A percentile compares a stretch with the other conserved stretches of the same genome.
Conservation (phyloP, 2,113 vertebrate species). For the Bambusicola thoracicus region DNA sequence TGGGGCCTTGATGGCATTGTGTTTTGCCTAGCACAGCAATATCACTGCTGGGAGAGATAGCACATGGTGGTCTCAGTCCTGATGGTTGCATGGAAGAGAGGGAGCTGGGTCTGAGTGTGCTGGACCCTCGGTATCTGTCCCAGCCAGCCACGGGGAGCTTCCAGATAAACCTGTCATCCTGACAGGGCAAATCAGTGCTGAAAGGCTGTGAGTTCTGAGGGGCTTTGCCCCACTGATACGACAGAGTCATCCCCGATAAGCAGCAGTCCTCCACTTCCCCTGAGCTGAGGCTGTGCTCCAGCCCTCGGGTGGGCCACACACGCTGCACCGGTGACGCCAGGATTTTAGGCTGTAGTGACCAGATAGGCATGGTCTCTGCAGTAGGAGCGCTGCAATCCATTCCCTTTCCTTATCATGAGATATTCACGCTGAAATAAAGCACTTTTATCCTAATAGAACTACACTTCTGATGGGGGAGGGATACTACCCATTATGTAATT, state of each 20-base stretch:
- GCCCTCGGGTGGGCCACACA: fast-evolving
- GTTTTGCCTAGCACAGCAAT: not conserved
- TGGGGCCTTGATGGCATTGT: fast-evolving
- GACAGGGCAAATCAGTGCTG: conserved; percentile 55
- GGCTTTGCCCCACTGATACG: conserved; percentile 11
- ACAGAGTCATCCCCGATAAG: conserved; percentile 51
- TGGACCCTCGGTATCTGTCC: conserved; percentile 31
- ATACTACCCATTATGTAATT: not conserved
- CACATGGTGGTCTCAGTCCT: not conserved
- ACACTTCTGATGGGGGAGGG: not conserved
- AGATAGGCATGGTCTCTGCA: not conserved
- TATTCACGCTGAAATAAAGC: not conserved
- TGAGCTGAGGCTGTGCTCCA: not conserved
- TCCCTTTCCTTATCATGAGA: not conserved
- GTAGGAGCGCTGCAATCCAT: not conserved
- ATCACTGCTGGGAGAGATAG: not conserved
- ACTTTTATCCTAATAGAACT: not conserved
- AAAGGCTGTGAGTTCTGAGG: conserved; percentile 19
- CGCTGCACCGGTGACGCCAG: not conserved
- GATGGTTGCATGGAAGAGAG: not conserved
- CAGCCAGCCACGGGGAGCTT: conserved; percentile 16
- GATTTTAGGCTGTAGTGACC: not conserved
- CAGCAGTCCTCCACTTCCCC: conserved; percentile 22
- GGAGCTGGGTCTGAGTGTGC: not conserved
- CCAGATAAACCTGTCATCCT: conserved; percentile 64